These are phyloP conservation scores for Drosophila pandora DNA, from an alignment of 1,140 invertebrate genomes.

Conservation along the genomic window DNA sequence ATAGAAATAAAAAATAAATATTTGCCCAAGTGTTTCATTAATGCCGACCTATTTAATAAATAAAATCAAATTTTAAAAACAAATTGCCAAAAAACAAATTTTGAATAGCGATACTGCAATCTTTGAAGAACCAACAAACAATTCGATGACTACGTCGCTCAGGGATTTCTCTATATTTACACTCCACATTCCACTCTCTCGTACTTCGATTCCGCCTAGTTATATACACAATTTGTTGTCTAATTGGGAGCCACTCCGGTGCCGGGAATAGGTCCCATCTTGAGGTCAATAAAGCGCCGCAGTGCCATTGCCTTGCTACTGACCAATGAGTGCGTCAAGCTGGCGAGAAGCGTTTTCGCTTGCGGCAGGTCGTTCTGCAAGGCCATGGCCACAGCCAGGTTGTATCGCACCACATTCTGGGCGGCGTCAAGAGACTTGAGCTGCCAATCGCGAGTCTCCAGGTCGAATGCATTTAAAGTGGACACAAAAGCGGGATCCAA, in stretches of 20 bases:
- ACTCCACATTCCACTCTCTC: conserved; percentile 36
- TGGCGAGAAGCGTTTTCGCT: conserved; percentile 88
- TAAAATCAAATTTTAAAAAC: conserved; percentile 3
- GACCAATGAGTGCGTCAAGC: conserved; percentile 87
- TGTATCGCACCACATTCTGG: conserved; percentile 90
- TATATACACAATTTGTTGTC: conserved; percentile 74
- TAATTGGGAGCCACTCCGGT: conserved; percentile 39
- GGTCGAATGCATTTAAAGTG: conserved; percentile 83
- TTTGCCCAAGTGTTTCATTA: background rate
- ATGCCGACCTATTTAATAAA: conserved; percentile 2
- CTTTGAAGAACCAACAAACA: background rate
- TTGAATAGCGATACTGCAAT: background rate
- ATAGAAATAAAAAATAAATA: background rate
- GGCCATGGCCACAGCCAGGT: conserved; percentile 91
- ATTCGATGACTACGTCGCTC: conserved; percentile 35
- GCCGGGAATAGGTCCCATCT: conserved; percentile 22
- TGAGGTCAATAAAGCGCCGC: conserved; percentile 88
- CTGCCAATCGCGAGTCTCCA: conserved; percentile 87
- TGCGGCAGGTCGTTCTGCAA: conserved; percentile 91
- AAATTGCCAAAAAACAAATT: conserved; percentile 1
- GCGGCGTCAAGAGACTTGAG: conserved; percentile 88
- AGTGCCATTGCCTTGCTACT: conserved; percentile 88
- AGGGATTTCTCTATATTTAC: conserved; percentile 65
- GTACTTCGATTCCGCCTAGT: conserved; percentile 51
- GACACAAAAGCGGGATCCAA: conserved; percentile 91